Base-by-base conservation (phyloP, 2,797 vertebrate genomes). In the Hapalemur alaotrensis region DNA sequence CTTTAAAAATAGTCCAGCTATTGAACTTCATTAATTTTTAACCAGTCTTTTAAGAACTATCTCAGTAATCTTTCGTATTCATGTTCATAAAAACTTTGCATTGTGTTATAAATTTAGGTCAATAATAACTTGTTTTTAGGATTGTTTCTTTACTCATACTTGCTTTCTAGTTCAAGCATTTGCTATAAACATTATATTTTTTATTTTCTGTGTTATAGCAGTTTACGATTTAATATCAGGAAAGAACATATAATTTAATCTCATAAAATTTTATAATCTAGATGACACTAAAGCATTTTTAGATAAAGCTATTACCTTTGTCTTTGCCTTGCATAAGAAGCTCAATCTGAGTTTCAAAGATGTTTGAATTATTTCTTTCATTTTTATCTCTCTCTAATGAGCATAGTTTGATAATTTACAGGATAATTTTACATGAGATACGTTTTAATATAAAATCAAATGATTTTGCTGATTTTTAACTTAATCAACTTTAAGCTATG, bases 81-180 rank as follows among this genome's bases (percentile, higher is more conserved):
- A 85, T 67, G 18, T 69, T 96, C 48, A 89, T 91, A 48, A 70
- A 90, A 84, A 69, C 30, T 76, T 87, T 79, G 17, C 10, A 59
- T 59, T 94, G 7, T 65, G 12, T 76, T 95, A 86, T 87, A 93
- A 92, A 80, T 88, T 75, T 95, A 54, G 17, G 3, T 92, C 0
- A 89, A 1, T 32, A 92, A 93, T 65, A 85, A 38, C 38, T 95
- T 89, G 38, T 78, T 91, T 95, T 87, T 78, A 95, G 59, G 89
- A 95, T 97, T 98, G 94, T 98, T 94, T 97, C 98, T 98, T 98
- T 96, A 98, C 97, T 98, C 95, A 98, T 98, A 98, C 97, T 98
- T 98, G 95, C 96, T 96, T 97, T 98, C 93, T 95, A n/a, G 28
- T 95, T 94, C 79, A 91, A 95, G 85, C 93, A 91, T 98, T 98